Percentiles rank a stretch among this genome's conserved stretches.
Evolutionary conservation across 2,888 invertebrate species (phyloP).

Genomic region (Oasisia sp.): DNA sequence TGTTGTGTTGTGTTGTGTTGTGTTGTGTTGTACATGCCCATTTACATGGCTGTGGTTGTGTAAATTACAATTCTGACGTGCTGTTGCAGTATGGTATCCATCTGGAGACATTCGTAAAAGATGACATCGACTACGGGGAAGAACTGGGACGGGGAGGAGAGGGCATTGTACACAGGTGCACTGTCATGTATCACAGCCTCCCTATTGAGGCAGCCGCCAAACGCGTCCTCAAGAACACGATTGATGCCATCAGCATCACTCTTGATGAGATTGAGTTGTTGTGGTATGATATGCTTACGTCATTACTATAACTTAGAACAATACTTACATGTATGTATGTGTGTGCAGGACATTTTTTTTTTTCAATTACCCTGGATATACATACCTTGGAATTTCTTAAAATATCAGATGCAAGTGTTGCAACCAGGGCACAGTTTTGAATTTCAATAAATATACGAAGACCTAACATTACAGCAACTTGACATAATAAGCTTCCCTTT

Average conservation of each 20-base stretch:
- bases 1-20: too few species aligned
- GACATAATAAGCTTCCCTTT: too few species aligned
- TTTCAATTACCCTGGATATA: too few species aligned
- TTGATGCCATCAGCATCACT: constrained; percentile 42
- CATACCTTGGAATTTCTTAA: too few species aligned
- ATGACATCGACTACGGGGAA: constrained; percentile 43
- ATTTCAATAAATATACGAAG: too few species aligned
- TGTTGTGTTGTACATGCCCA: neutral
- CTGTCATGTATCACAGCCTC: constrained; percentile 40
- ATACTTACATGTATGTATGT: neutral
- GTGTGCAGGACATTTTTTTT: neutral
- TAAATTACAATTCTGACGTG: neutral
- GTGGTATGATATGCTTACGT: constrained; percentile 36
- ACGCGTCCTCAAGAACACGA: constrained; percentile 40
- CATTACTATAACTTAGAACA: neutral
- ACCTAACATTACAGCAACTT: too few species aligned
- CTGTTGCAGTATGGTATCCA: constrained; percentile 36
- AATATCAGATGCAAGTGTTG: too few species aligned
- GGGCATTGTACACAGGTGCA: constrained; percentile 41
- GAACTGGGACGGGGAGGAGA: constrained; percentile 42
- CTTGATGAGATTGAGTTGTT: constrained; percentile 44
- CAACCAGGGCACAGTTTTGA: too few species aligned
- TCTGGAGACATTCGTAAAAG: constrained; percentile 41
- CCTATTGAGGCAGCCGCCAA: constrained; percentile 44
- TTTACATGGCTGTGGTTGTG: neutral